phyloP scores from a whole-genome alignment of 2,888 invertebrate genomes.

The Leuctra nigra region DNA sequence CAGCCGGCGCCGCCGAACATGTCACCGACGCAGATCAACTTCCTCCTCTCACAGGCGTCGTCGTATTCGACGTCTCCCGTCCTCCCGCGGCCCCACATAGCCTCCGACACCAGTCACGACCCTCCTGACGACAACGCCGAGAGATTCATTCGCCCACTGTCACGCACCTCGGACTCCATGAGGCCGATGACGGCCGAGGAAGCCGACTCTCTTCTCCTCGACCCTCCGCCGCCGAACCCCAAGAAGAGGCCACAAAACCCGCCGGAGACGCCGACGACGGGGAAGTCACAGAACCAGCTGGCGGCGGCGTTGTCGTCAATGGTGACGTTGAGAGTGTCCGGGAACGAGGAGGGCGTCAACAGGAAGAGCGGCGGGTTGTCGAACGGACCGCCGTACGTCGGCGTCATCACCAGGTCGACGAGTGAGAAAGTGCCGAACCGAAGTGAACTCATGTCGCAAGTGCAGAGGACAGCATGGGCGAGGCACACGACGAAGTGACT shows the following conservation, averaged over 20 bases:
- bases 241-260: conserved; percentile 33
- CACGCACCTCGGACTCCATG: conserved; percentile 37
- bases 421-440: conserved; percentile 82
- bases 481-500: conserved; percentile 76
- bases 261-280: conserved; percentile 27
- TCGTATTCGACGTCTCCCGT: conserved; percentile 38
- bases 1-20: conserved; percentile 33
- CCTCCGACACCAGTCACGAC: conserved; percentile 34
- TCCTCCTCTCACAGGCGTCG: conserved; percentile 36
- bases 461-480: conserved; percentile 76
- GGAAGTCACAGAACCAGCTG: conserved; percentile 29
- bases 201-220: conserved; percentile 20
- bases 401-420: conserved; percentile 65
- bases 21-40: conserved; percentile 17
- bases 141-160: conserved; percentile 62
- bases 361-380: conserved; percentile 34
- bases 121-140: conserved; percentile 35
- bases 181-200: conserved; percentile 51
- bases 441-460: conserved; percentile 77
- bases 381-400: conserved; percentile 50
- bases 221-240: conserved; percentile 28
- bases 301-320: conserved; percentile 37
- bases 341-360: conserved; percentile 43
- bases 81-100: conserved; percentile 34
- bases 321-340: conserved; percentile 51